Percentiles rank a stretch among this genome's conserved stretches.
These are phyloP conservation scores for Tadarida brasiliensis DNA, from an alignment of 2,797 vertebrate species.

Conservation along the genomic window DNA sequence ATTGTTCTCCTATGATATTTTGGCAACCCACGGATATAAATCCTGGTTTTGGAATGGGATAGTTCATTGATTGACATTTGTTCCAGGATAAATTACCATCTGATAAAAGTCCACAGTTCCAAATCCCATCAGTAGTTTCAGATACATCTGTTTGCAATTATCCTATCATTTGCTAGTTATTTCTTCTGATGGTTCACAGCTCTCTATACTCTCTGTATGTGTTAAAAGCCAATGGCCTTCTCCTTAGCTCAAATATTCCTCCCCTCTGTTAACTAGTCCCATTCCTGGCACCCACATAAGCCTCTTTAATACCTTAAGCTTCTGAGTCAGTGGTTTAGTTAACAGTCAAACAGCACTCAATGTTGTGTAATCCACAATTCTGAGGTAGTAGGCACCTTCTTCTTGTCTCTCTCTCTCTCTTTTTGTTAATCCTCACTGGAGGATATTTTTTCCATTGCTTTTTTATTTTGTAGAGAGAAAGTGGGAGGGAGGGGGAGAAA, in stretches of 20 bases:
- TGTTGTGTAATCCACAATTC: not conserved
- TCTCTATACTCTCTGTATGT: conserved; percentile 23
- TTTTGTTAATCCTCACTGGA: not conserved
- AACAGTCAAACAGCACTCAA: not conserved
- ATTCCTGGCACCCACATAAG: not conserved
- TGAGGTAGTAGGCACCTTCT: not conserved
- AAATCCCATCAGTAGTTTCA: conserved; percentile 58
- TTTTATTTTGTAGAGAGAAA: too few species aligned
- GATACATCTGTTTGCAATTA: conserved; percentile 73
- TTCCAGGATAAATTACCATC: conserved; percentile 69
- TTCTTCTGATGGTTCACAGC: conserved; percentile 72
- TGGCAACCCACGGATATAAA: conserved; percentile 48
- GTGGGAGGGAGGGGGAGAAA: not conserved
- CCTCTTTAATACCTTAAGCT: not conserved
- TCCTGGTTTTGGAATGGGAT: conserved; percentile 51
- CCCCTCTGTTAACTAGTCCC: not conserved
- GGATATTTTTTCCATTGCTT: not conserved
- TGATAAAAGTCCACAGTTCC: conserved; percentile 69
- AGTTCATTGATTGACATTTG: conserved; percentile 68
- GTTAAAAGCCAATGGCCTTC: conserved; percentile 27
- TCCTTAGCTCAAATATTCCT: conserved; percentile 17
- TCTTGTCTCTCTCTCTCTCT: not conserved
- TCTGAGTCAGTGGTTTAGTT: conserved; percentile 17
- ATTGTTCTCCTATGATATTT: conserved; percentile 52
- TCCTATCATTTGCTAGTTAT: conserved; percentile 58